Conservation (phyloP, 2,888 invertebrate genomes). For the Hyles lineata region DNA sequence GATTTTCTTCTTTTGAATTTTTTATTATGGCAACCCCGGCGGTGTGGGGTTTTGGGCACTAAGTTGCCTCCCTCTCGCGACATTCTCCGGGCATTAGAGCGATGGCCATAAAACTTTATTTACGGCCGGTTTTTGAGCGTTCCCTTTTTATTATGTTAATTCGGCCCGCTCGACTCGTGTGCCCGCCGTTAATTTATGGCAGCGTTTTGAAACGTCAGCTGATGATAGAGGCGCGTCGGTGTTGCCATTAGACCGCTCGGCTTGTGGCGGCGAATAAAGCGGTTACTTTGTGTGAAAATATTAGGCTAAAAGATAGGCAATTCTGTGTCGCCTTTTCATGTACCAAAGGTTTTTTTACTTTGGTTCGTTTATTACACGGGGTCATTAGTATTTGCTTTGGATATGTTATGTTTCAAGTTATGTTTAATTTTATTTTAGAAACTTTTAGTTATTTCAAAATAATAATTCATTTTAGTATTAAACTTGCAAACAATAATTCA, state of each 20-base stretch:
- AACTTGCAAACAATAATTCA: too few relatives aligned
- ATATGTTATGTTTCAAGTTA: too few relatives aligned
- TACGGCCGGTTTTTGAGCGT: slow-evolving; percentile 74
- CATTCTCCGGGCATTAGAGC: slow-evolving; percentile 79
- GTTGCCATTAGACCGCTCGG: slow-evolving; percentile 7
- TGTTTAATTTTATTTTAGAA: too few relatives aligned
- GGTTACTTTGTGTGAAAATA: background rate
- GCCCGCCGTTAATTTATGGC: slow-evolving; percentile 69
- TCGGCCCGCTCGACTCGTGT: slow-evolving; percentile 50
- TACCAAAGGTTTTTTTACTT: too few relatives aligned
- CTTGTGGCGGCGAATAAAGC: background rate
- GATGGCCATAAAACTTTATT: slow-evolving; percentile 80
- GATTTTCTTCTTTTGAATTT: slow-evolving; percentile 55
- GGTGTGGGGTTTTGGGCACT: slow-evolving; percentile 30
- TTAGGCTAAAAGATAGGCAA: background rate
- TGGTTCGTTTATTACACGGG: too few relatives aligned
- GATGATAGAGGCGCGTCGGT: slow-evolving; percentile 23
- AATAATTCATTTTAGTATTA: too few relatives aligned
- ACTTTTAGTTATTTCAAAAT: too few relatives aligned
- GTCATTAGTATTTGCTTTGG: too few relatives aligned
- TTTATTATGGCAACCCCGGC: slow-evolving; percentile 56
- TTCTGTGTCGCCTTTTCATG: background rate
- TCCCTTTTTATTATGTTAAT: slow-evolving; percentile 82
- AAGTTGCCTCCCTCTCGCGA: slow-evolving; percentile 53
- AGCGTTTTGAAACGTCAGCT: slow-evolving; percentile 30